Conservation (phyloP, 2,797 vertebrate genomes). For the Ara ararauna region DNA sequence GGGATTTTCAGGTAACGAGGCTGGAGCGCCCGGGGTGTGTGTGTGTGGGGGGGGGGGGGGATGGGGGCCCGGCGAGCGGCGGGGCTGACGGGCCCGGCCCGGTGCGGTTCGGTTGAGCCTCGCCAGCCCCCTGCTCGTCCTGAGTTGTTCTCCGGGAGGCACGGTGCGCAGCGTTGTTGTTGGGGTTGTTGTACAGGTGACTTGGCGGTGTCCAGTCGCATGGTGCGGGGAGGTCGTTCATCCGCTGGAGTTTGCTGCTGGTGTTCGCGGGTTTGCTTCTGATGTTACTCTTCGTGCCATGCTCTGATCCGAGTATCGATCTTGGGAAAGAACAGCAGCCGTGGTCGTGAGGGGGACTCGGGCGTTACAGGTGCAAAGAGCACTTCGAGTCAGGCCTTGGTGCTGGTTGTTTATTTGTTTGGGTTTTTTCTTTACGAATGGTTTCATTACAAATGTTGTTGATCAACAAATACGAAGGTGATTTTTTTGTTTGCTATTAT, state of each 20-base stretch:
- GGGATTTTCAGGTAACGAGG: neutral
- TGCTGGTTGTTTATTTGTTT: neutral
- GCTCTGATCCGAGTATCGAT: fast-evolving
- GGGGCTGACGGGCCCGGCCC: neutral
- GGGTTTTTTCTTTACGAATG: neutral
- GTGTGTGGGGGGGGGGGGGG: neutral
- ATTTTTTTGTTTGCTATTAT: neutral
- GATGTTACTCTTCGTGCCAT: fast-evolving
- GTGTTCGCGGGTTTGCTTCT: neutral
- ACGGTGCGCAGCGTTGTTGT: neutral
- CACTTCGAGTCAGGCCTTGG: fast-evolving
- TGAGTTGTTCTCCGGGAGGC: neutral
- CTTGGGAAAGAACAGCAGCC: neutral
- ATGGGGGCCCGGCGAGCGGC: neutral
- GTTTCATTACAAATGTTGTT: neutral
- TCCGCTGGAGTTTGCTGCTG: neutral
- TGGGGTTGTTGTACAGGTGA: neutral
- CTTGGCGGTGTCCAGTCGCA: too few relatives aligned
- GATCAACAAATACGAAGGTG: neutral
- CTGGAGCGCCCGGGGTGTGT: neutral
- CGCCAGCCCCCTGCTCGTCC: neutral
- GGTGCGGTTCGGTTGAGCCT: neutral
- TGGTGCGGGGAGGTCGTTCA: neutral
- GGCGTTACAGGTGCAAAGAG: neutral
- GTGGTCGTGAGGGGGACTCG: neutral